phyloP scores from a whole-genome alignment of 1,140 invertebrate species.

The Aphis craccivora region DNA sequence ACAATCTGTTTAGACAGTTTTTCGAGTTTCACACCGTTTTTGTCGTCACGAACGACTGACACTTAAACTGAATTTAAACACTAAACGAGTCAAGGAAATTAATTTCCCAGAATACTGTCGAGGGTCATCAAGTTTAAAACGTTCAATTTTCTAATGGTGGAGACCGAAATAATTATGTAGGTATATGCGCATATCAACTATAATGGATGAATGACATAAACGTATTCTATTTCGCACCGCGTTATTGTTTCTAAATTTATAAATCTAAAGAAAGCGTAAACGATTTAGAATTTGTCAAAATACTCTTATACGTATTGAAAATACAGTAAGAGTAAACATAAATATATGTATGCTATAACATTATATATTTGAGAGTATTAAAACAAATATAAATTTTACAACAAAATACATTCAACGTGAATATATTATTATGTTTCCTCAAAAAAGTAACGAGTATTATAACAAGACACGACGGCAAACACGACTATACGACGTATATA shows the following conservation, averaged over 20 bases:
- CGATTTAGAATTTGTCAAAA: background rate
- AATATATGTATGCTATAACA: background rate
- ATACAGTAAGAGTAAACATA: background rate
- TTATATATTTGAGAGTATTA: background rate
- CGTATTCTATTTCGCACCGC: background rate
- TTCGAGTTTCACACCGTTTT: constrained; percentile 51
- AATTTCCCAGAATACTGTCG: constrained; percentile 27
- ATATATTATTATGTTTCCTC: no score
- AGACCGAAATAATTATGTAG: constrained; percentile 22
- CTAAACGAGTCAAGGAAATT: constrained; percentile 35
- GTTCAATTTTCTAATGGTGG: background rate
- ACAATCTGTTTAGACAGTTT: constrained; percentile 27
- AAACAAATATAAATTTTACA: background rate
- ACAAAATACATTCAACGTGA: background rate
- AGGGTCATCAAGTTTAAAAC: constrained; percentile 38
- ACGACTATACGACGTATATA: background rate
- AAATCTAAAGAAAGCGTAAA: constrained; percentile 29
- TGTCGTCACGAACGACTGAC: constrained; percentile 50
- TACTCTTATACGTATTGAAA: background rate
- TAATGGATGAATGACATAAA: background rate
- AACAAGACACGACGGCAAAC: background rate
- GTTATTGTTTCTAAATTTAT: background rate
- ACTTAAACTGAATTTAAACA: constrained; percentile 46
- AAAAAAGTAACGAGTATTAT: background rate
- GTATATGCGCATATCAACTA: background rate